Conservation (phyloP, 2,797 vertebrate species). For the Chaenodraco wilsoni region DNA sequence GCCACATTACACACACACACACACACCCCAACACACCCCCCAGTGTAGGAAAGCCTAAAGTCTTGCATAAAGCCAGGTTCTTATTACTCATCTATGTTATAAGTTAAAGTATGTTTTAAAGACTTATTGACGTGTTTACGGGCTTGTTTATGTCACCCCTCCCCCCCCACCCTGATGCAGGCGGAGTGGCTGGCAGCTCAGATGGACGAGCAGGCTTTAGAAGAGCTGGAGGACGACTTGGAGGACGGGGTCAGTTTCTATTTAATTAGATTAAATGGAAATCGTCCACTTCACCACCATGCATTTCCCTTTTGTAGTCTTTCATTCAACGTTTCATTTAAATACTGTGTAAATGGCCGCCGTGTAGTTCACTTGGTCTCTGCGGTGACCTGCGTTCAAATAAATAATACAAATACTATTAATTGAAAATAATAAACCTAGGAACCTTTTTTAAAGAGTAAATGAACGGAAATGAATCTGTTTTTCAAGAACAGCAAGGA, state of each 20-base stretch:
- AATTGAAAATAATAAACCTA: too few relatives aligned
- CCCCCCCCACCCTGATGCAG: conserved; percentile 40
- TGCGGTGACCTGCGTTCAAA: too few relatives aligned
- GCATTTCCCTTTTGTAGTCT: background rate
- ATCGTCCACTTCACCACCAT: background rate
- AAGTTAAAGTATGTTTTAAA: background rate
- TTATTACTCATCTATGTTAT: conserved; percentile 10
- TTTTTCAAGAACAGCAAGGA: too few relatives aligned
- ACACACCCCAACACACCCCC: background rate
- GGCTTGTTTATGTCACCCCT: background rate
- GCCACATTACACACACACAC: conserved; percentile 34
- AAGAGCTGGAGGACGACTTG: conserved; percentile 26
- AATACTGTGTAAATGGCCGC: too few relatives aligned
- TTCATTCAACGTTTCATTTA: too few relatives aligned
- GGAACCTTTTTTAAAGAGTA: too few relatives aligned
- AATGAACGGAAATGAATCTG: too few relatives aligned
- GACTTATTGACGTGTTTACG: background rate
- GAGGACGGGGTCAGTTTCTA: conserved; percentile 70
- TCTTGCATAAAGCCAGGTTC: background rate
- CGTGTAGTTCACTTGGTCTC: too few relatives aligned
- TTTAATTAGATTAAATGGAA: background rate
- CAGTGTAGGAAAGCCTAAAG: too few relatives aligned
- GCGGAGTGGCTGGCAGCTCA: conserved; percentile 81
- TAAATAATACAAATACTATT: too few relatives aligned
- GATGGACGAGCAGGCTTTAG: conserved; percentile 60